Conservation (phyloP, 2,113 vertebrate species). For the Sinocyclocheilus anophthalmus region DNA sequence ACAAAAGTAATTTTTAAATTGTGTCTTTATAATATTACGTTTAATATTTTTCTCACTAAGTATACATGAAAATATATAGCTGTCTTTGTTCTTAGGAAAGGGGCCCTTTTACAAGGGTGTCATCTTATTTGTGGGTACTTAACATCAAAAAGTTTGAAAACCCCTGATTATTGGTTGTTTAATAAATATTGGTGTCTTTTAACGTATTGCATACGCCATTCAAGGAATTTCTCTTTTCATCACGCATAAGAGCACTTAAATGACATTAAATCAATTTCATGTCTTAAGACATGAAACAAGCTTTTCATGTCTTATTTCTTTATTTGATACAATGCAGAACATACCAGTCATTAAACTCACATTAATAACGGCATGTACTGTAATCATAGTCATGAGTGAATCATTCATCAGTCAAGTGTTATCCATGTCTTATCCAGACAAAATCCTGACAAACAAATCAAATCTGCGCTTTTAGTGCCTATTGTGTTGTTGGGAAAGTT, state of each 20-base stretch:
- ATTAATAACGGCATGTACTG: background rate
- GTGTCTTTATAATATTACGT: too few relatives aligned
- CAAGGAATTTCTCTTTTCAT: background rate
- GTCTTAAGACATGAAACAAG: too few relatives aligned
- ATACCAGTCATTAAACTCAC: background rate
- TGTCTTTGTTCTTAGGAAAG: too few relatives aligned
- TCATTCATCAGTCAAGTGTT: background rate
- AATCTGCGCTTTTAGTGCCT: slow-evolving; percentile 9
- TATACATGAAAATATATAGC: background rate
- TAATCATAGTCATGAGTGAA: background rate
- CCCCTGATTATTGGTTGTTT: too few relatives aligned
- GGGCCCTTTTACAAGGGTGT: too few relatives aligned
- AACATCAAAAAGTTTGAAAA: too few relatives aligned
- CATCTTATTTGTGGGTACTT: too few relatives aligned
- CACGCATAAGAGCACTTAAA: background rate
- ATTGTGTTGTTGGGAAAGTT: slow-evolving; percentile 15
- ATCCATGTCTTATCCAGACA: background rate
- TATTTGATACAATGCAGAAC: background rate
- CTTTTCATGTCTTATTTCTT: background rate
- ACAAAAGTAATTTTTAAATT: too few relatives aligned
- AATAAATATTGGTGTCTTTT: background rate
- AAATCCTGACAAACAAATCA: slow-evolving; percentile 21
- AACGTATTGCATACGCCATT: background rate
- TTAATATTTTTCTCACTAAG: too few relatives aligned
- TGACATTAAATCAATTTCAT: too few relatives aligned